Evolutionary conservation across 2,797 vertebrate species (phyloP).

Genomic region (Cirrhinus molitorella): DNA sequence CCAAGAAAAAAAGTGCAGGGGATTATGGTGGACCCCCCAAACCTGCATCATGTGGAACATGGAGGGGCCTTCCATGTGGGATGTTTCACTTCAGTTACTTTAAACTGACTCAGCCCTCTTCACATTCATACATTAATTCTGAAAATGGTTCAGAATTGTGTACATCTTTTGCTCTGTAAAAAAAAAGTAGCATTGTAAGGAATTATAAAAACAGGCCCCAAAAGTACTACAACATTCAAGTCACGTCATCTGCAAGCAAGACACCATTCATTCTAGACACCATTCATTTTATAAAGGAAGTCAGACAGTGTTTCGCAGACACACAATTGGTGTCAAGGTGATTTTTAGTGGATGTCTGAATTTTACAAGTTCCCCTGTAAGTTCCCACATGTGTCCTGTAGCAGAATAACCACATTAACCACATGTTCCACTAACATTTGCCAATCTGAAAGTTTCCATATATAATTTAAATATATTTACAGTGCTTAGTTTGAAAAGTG

Average conservation of each 20-base stretch:
- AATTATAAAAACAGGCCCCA: background rate
- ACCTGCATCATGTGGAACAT: conserved; percentile 7
- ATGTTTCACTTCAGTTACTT: conserved; percentile 18
- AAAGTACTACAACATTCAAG: background rate
- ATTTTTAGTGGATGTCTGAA: conserved; percentile 3
- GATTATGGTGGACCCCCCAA: conserved; percentile 38
- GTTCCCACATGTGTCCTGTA: background rate
- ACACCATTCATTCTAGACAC: background rate
- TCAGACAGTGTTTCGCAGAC: background rate
- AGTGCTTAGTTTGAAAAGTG: too few relatives aligned
- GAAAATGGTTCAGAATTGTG: background rate
- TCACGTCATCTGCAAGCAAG: conserved; percentile 2
- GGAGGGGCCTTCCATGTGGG: conserved; percentile 54
- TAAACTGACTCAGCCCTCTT: background rate
- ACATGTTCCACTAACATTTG: background rate
- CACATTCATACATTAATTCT: background rate
- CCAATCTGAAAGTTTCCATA: background rate
- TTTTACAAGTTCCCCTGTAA: background rate
- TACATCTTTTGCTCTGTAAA: background rate
- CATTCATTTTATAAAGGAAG: background rate
- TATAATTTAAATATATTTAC: too few relatives aligned
- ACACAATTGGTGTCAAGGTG: background rate
- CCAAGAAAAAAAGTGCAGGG: conserved; percentile 43
- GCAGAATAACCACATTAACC: background rate
- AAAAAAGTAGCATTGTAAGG: background rate